Conservation (phyloP, 2,888 invertebrate species). For the Venustoraphidia nigricollis region DNA sequence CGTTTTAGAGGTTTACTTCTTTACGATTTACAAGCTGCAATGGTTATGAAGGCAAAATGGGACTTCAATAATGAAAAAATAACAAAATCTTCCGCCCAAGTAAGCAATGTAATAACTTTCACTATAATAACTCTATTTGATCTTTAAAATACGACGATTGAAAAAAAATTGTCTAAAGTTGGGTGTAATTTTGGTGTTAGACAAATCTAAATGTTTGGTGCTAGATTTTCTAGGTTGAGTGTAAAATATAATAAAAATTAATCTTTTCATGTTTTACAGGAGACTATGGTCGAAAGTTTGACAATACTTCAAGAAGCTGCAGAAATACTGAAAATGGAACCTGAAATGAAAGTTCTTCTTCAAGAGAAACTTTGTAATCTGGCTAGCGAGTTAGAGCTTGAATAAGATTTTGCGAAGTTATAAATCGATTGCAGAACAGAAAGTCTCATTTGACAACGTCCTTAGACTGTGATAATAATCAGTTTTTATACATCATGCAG, state of each 20-base stretch:
- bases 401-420: too few relatives aligned
- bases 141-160: too few relatives aligned
- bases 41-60: conserved; percentile 40
- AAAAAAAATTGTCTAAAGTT: too few relatives aligned
- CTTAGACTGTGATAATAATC: too few relatives aligned
- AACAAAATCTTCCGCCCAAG: conserved; percentile 37
- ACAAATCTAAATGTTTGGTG: background rate
- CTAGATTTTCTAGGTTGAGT: too few relatives aligned
- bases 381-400: conserved; percentile 18
- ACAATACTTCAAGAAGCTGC: conserved; percentile 40
- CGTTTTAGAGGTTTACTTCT: conserved; percentile 46
- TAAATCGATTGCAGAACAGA: too few relatives aligned
- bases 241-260: background rate
- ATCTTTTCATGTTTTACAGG: conserved; percentile 24
- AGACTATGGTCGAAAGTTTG: conserved; percentile 38
- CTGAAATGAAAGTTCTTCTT: conserved; percentile 36
- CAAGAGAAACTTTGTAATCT: conserved; percentile 33
- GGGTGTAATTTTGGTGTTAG: background rate
- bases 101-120: conserved; percentile 15
- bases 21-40: conserved; percentile 46
- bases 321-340: conserved; percentile 41
- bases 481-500: too few relatives aligned
- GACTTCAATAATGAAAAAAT: conserved; percentile 34
- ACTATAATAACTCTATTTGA: too few relatives aligned
- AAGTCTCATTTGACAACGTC: too few relatives aligned